Evolutionary conservation across 2,113 vertebrate species (phyloP).

Genomic region (Neomonachus schauinslandi): DNA sequence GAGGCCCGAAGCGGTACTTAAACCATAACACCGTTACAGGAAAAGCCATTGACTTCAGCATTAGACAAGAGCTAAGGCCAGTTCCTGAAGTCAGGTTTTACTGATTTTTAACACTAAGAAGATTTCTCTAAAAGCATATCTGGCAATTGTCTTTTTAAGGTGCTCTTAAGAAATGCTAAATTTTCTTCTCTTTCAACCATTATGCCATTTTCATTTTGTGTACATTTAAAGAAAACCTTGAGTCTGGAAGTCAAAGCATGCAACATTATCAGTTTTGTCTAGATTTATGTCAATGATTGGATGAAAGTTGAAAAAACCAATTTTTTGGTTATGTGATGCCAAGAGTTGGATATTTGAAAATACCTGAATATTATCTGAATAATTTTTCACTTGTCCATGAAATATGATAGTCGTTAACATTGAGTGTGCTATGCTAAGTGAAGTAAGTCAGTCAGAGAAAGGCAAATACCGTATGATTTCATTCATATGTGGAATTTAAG

Average conservation of each 20-base stretch:
- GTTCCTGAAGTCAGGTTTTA: slow-evolving; percentile 72
- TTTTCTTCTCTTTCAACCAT: background rate
- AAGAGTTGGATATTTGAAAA: background rate
- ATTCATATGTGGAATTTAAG: background rate
- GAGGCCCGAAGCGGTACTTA: slow-evolving; percentile 80
- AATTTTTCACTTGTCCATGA: background rate
- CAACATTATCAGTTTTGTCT: background rate
- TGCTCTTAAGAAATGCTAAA: background rate
- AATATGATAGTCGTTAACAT: background rate
- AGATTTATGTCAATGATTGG: background rate
- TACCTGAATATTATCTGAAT: background rate
- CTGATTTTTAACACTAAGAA: slow-evolving; percentile 70
- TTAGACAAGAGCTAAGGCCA: slow-evolving; percentile 65
- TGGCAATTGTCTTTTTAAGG: slow-evolving; percentile 25
- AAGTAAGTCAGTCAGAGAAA: background rate
- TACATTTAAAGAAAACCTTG: background rate
- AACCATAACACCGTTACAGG: slow-evolving; percentile 71
- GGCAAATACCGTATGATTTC: background rate
- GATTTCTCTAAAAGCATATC: slow-evolving; percentile 58
- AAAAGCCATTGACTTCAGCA: slow-evolving; percentile 79
- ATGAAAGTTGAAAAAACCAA: background rate
- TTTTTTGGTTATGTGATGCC: background rate
- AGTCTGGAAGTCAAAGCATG: background rate
- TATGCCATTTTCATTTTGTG: background rate
- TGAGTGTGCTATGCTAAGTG: background rate